Conservation (phyloP, 2,113 vertebrate species). For the Prolemur simus region DNA sequence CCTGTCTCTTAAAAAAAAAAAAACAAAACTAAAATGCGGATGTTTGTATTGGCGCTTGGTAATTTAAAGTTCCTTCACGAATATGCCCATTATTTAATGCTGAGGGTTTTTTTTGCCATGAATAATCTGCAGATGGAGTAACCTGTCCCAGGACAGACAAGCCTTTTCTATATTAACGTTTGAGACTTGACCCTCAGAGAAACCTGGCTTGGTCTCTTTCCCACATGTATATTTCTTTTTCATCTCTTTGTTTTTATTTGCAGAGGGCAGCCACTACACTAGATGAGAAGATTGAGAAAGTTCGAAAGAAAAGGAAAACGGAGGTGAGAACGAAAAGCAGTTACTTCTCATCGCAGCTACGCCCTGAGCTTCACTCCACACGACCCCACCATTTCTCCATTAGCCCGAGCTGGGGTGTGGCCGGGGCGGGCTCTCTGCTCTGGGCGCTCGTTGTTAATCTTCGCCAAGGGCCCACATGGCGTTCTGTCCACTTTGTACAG, state of each 20-base stretch:
- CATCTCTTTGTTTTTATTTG: neutral
- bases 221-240: neutral
- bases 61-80: neutral
- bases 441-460: neutral
- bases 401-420: neutral
- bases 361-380: too few relatives aligned
- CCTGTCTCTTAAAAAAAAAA: too few relatives aligned
- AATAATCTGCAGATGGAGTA: neutral
- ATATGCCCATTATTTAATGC: neutral
- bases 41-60: neutral
- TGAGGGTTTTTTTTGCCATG: neutral
- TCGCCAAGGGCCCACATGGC: neutral
- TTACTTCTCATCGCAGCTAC: fast-evolving
- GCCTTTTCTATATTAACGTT: neutral
- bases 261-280: conserved; percentile 92
- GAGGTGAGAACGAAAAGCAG: conserved; percentile 53
- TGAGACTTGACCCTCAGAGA: neutral
- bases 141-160: neutral
- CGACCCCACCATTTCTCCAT: fast-evolving
- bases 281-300: conserved; percentile 96
- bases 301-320: conserved; percentile 91
- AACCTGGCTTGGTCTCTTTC: neutral
- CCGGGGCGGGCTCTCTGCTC: neutral
- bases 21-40: neutral
- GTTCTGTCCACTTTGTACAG: neutral